phyloP scores from a whole-genome alignment of 23 tunicate species.

The Botrylloides violaceus region DNA sequence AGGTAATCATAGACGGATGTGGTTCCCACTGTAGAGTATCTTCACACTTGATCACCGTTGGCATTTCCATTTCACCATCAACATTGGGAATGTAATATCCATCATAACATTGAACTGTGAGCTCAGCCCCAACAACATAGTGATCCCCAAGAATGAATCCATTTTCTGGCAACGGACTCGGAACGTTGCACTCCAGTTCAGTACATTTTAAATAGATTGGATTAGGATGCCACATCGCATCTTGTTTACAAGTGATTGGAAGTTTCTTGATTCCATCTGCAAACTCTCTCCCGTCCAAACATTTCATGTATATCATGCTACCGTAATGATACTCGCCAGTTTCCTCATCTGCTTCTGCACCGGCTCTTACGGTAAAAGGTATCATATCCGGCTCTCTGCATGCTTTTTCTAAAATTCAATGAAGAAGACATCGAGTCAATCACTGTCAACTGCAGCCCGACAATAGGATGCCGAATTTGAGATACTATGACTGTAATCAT shows the following conservation, averaged over 20 bases:
- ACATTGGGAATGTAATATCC: slow-evolving; percentile 34
- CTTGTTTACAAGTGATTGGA: slow-evolving; percentile 53
- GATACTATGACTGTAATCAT: too few relatives aligned
- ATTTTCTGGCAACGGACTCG: slow-evolving; percentile 28
- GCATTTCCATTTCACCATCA: not conserved
- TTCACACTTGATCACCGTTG: slow-evolving; percentile 25
- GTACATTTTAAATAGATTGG: slow-evolving; percentile 32
- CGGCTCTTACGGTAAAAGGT: slow-evolving; percentile 30
- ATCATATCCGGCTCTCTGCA: slow-evolving; percentile 48
- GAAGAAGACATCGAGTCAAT: too few relatives aligned
- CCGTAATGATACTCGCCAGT: slow-evolving; percentile 31
- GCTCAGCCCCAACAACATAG: slow-evolving; percentile 22
- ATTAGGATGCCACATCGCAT: slow-evolving; percentile 69
- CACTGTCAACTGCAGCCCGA: too few relatives aligned
- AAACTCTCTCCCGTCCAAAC: slow-evolving; percentile 32
- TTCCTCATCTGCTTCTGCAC: slow-evolving; percentile 12
- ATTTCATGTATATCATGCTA: slow-evolving; percentile 35
- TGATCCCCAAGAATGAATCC: slow-evolving; percentile 45
- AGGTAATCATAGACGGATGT: slow-evolving; percentile 1
- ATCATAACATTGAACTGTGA: slow-evolving; percentile 33
- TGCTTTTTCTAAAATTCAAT: slow-evolving; percentile 30
- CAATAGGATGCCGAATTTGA: too few relatives aligned
- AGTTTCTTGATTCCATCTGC: slow-evolving; percentile 26
- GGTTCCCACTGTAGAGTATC: slow-evolving; percentile 36
- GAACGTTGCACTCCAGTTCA: slow-evolving; percentile 45